Percentiles rank a stretch among this genome's conserved stretches.
phyloP scores from a whole-genome alignment of 2,888 invertebrate genomes.

The Phalera bucephala region DNA sequence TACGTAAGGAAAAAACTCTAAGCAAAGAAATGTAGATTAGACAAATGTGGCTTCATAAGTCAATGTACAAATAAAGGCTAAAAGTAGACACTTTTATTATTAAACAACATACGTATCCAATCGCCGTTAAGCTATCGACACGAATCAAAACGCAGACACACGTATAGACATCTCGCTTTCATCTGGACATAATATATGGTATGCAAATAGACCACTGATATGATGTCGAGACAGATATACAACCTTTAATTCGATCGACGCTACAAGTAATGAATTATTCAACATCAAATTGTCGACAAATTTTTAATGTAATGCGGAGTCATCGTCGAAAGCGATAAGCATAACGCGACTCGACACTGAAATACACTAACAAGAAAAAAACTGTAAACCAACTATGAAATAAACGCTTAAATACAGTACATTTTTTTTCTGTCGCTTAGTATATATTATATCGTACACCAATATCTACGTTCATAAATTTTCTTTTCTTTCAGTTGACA shows the following conservation, averaged over 20 bases:
- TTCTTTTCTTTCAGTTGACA: too few relatives aligned
- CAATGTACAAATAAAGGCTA: too few relatives aligned
- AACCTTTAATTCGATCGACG: slow-evolving; percentile 59
- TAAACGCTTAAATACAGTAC: too few relatives aligned
- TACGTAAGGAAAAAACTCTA: too few relatives aligned
- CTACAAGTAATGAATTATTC: slow-evolving; percentile 67
- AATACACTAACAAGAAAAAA: too few relatives aligned
- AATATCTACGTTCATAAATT: too few relatives aligned
- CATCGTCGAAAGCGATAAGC: slow-evolving; percentile 31
- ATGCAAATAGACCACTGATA: slow-evolving; percentile 65
- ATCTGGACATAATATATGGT: slow-evolving; percentile 52
- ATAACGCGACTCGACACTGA: slow-evolving; percentile 38
- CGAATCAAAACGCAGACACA: slow-evolving; percentile 21
- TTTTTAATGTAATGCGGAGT: slow-evolving; percentile 51
- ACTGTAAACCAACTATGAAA: too few relatives aligned
- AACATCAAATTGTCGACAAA: slow-evolving; percentile 48
- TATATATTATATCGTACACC: too few relatives aligned
- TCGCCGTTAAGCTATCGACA: slow-evolving; percentile 9
- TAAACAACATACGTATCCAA: slow-evolving; percentile 1
- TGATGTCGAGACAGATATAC: slow-evolving; percentile 48
- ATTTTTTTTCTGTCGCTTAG: too few relatives aligned
- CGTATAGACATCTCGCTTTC: slow-evolving; percentile 33
- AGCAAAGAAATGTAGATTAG: too few relatives aligned
- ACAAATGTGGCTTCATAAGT: too few relatives aligned
- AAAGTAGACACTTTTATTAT: too few relatives aligned